Percentiles rank a stretch among this genome's conserved stretches.
Evolutionary conservation across 2,113 vertebrate species (phyloP).

Genomic region (Pseudopodoces humilis): DNA sequence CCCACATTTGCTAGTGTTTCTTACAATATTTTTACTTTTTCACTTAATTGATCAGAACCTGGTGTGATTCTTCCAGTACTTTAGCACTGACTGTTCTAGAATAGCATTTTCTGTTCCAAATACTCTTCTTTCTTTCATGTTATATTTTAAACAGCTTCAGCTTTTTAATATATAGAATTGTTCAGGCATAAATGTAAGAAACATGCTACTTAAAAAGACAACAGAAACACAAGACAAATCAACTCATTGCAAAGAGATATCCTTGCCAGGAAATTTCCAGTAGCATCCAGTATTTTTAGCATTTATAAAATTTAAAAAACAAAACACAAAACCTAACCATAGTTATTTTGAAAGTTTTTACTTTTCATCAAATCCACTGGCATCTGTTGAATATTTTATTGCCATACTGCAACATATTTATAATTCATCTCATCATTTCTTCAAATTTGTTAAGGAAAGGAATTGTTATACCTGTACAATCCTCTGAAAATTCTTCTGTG

Average conservation of each 20-base stretch:
- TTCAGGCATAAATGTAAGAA: constrained; percentile 22
- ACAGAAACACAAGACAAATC: constrained; percentile 5
- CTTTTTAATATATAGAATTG: background rate
- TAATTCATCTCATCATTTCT: constrained; percentile 46
- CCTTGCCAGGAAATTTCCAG: constrained; percentile 18
- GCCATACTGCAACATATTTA: constrained; percentile 10
- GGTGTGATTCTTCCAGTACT: background rate
- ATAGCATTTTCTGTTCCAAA: background rate
- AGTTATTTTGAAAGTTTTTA: constrained; percentile 32
- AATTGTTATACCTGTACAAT: background rate
- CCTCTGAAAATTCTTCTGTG: background rate
- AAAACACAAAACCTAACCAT: constrained; percentile 1
- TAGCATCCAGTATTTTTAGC: constrained; percentile 9
- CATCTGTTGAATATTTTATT: constrained; percentile 51
- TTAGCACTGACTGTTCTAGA: background rate
- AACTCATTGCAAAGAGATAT: background rate
- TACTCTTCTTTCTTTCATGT: background rate
- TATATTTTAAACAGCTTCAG: constrained; percentile 23
- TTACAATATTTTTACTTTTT: background rate
- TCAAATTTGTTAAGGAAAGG: background rate
- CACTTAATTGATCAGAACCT: background rate
- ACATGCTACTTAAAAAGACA: background rate
- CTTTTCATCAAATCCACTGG: constrained; percentile 20
- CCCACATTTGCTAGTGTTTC: background rate
- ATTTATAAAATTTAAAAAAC: constrained; percentile 11